These are phyloP conservation scores for Callyntrura guangdongensis DNA, from an alignment of 2,888 invertebrate species.

Conservation along the genomic window DNA sequence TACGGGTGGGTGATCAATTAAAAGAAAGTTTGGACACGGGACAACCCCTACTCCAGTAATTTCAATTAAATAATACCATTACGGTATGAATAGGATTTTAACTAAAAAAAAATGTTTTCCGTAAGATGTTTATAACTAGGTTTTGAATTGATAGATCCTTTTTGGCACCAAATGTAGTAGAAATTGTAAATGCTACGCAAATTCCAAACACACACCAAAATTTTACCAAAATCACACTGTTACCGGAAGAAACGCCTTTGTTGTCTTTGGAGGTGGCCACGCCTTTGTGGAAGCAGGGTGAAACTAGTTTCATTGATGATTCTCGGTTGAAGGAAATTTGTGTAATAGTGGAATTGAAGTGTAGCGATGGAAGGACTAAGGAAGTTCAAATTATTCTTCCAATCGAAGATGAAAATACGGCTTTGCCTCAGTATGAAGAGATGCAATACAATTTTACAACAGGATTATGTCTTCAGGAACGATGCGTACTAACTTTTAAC, in stretches of 20 bases:
- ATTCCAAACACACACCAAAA: conserved; percentile 40
- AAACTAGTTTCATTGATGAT: conserved; percentile 74
- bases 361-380: conserved; percentile 71
- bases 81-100: too few relatives aligned
- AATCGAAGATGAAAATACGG: conserved; percentile 77
- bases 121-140: background rate
- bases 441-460: conserved; percentile 54
- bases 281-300: conserved; percentile 29
- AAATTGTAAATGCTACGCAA: background rate
- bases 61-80: background rate
- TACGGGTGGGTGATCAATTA: conserved; percentile 47
- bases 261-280: background rate
- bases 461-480: conserved; percentile 44
- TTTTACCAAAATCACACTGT: conserved; percentile 6
- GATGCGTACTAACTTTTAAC: conserved; percentile 66
- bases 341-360: conserved; percentile 27
- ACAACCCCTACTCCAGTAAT: conserved; percentile 45
- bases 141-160: conserved; percentile 7
- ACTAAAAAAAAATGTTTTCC: background rate
- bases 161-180: background rate
- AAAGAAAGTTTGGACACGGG: conserved; percentile 62
- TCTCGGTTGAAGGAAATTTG: conserved; percentile 5
- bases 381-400: conserved; percentile 54
- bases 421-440: conserved; percentile 58
- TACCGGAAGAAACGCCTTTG: background rate